Base-by-base conservation (phyloP, 2,888 invertebrate species). In the Scrobipalpa costella region DNA sequence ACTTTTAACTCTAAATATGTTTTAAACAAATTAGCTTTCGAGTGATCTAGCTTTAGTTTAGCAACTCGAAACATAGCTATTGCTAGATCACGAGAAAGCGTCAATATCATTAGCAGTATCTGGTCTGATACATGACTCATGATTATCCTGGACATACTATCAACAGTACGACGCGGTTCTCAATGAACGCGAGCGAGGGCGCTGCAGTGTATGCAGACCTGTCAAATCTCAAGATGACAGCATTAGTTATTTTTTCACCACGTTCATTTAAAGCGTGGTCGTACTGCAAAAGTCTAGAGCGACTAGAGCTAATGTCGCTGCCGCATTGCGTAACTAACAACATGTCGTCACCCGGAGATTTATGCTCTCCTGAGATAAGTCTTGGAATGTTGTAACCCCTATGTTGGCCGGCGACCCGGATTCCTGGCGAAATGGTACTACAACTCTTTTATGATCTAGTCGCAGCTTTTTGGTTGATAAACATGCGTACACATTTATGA, bases 311-410 rank as follows among this genome's bases (percentile, higher is more conserved):
- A 69, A 71, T 69, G 69, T 74, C 69, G 71, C 73, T 77, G 70
- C 74, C 70, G 72, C 68, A 71, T 83, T 79, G 71, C 74, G 73
- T 74, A 80, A 84, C 70, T 57, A 44, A 57, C 67, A 36, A 60
- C 67, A 66, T 67, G 65, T 71, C 68, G 68, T 65, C 68, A 69
- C 58, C 65, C 67, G 61, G 72, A 77, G 75, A 81, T 80, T 79
- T 81, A 80, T 73, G 64, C 66, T 67, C 70, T 74, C 69, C 71
- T 69, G 67, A 75, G 73, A 78, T 73, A 73, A 75, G 67, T 73
- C 66, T 67, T 38, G 68, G 71, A 70, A 73, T 74, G 66, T 75
- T 75, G 74, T 71, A 71, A 74, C 69, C 67, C 64, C 64, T 68
- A 66, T 70, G 66, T 73, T 66, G 68, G 66, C 64, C 55, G 61